phyloP scores from a whole-genome alignment of 2,113 vertebrate species.

The Bothrops jararaca region DNA sequence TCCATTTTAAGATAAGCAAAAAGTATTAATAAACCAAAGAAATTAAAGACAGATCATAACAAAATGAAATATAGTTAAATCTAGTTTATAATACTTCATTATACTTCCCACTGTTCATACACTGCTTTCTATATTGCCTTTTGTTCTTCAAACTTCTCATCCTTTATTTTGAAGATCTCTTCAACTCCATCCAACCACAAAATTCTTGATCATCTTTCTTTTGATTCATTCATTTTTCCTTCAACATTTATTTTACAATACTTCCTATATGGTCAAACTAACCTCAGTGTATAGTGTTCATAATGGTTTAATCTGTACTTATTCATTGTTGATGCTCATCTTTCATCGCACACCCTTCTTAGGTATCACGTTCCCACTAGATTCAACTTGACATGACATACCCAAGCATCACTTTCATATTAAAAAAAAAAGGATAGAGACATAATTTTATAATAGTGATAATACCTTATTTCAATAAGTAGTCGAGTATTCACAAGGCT shows the following conservation, averaged over 20 bases:
- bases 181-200: not conserved
- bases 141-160: not conserved
- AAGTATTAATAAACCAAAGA: not conserved
- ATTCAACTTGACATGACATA: not conserved
- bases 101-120: not conserved
- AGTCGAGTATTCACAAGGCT: not conserved
- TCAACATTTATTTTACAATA: not conserved
- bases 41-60: not conserved
- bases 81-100: not conserved
- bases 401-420: not conserved
- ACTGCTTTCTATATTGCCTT: not conserved
- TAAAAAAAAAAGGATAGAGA: not conserved
- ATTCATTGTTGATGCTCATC: not conserved
- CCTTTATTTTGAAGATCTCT: not conserved
- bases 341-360: not conserved
- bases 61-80: not conserved
- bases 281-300: not conserved
- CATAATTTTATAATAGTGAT: not conserved
- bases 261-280: not conserved
- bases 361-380: not conserved
- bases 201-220: not conserved
- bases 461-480: not conserved
- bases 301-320: not conserved
- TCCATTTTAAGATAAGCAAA: not conserved
- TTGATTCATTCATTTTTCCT: not conserved